These are phyloP conservation scores for Corythoichthys haematopterus DNA, from an alignment of 2,113 vertebrate genomes.

Conservation along the genomic window DNA sequence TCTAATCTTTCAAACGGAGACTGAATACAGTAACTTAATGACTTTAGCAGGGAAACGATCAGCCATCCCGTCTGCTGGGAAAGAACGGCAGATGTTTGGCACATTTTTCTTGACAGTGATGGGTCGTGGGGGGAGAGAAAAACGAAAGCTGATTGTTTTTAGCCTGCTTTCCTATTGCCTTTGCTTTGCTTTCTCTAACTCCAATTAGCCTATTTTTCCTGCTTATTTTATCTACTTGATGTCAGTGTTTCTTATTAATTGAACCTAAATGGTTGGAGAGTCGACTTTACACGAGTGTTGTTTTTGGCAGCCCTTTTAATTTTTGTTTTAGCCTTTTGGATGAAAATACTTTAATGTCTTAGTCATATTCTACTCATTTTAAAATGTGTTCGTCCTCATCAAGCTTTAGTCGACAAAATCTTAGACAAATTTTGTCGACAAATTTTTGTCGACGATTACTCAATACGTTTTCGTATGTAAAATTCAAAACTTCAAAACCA, in stretches of 20 bases:
- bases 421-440: too few relatives aligned
- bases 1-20: conserved; percentile 40
- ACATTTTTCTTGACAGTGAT: conserved; percentile 27
- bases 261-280: conserved; percentile 24
- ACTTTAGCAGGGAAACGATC: conserved; percentile 40
- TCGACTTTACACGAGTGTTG: conserved; percentile 16
- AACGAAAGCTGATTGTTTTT: conserved; percentile 47
- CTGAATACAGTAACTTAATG: conserved; percentile 29
- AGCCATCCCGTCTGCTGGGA: conserved; percentile 42
- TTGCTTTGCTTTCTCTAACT: conserved; percentile 37
- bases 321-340: too few relatives aligned
- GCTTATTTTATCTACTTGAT: conserved; percentile 28
- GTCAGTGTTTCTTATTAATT: conserved; percentile 57
- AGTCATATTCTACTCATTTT: too few relatives aligned
- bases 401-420: too few relatives aligned
- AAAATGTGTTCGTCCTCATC: too few relatives aligned
- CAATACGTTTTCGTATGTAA: too few relatives aligned
- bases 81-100: conserved; percentile 47
- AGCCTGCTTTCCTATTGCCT: conserved; percentile 43
- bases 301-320: too few relatives aligned
- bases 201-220: conserved; percentile 23
- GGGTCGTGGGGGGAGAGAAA: conserved; percentile 25
- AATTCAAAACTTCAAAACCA: background rate
- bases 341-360: too few relatives aligned
- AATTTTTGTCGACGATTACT: too few relatives aligned